These are phyloP conservation scores for Heliconius nattereri DNA, from an alignment of 1,140 invertebrate species.

Conservation along the genomic window DNA sequence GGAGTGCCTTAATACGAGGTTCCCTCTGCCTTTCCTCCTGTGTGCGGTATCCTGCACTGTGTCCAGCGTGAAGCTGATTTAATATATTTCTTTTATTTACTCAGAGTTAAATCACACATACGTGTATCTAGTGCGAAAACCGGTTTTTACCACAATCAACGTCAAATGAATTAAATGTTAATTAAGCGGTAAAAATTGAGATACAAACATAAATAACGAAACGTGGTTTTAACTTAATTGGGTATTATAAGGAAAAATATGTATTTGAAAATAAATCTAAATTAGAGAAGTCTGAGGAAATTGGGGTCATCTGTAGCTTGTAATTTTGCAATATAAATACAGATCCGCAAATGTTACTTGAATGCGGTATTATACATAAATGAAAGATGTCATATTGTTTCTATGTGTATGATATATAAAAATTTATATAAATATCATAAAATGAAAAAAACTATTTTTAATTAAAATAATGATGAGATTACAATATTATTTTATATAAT, in stretches of 20 bases:
- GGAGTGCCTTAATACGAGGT: too few relatives aligned
- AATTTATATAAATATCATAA: too few relatives aligned
- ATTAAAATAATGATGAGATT: too few relatives aligned
- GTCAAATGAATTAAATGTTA: conserved; percentile 1
- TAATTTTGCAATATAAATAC: not conserved
- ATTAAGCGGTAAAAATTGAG: not conserved
- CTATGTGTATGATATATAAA: not conserved
- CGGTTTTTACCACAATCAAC: not conserved
- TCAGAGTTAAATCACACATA: not conserved
- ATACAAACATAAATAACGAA: not conserved
- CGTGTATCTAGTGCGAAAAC: not conserved
- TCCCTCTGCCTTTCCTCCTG: too few relatives aligned
- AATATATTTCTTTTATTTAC: too few relatives aligned
- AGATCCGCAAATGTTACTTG: not conserved
- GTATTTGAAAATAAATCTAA: not conserved
- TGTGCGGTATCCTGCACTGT: too few relatives aligned
- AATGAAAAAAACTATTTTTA: too few relatives aligned
- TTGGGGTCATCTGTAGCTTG: not conserved
- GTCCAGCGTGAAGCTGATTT: too few relatives aligned
- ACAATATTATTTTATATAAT: too few relatives aligned
- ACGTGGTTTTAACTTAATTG: not conserved
- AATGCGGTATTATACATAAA: not conserved
- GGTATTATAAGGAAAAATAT: not conserved
- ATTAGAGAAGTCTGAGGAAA: not conserved
- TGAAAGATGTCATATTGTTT: not conserved